phyloP scores from a whole-genome alignment of 2,888 invertebrate genomes.

The Pristionchus maxplancki region DNA sequence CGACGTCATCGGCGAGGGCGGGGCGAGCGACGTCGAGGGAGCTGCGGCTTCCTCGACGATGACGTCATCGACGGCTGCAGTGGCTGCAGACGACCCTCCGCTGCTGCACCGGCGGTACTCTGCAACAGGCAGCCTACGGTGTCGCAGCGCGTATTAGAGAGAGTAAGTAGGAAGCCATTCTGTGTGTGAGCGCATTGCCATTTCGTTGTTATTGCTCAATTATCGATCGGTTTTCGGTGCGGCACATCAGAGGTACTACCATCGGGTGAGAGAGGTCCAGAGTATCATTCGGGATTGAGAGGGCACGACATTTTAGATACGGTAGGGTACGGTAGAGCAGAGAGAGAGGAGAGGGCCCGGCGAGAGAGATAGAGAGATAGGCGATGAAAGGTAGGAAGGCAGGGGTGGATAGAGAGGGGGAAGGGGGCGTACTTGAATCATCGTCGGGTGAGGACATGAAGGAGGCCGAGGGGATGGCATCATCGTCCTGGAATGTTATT shows the following conservation, averaged over 20 bases:
- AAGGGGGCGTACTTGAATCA: conserved; percentile 68
- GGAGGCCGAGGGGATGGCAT: conserved; percentile 52
- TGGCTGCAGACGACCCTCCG: conserved; percentile 11
- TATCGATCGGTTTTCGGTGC: background rate
- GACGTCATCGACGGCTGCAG: conserved; percentile 37
- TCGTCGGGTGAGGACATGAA: conserved; percentile 75
- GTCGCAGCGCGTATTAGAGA: conserved; percentile 3
- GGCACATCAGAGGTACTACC: background rate
- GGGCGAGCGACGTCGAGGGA: conserved; percentile 19
- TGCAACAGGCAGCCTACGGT: background rate
- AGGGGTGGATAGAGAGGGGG: background rate
- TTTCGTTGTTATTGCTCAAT: background rate
- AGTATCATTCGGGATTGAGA: background rate
- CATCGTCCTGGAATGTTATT: background rate
- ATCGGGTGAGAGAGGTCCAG: background rate
- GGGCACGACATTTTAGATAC: too few relatives aligned
- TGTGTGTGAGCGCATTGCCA: conserved; percentile 20
- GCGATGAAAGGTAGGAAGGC: background rate
- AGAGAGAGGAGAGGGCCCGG: background rate
- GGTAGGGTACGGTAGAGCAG: background rate
- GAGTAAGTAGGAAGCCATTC: conserved; percentile 41
- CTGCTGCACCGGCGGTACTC: background rate
- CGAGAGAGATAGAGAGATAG: conserved; percentile 29
- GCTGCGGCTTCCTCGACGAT: conserved; percentile 5
- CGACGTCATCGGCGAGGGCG: conserved; percentile 16